A percentile compares a stretch with the other conserved stretches of the same genome.
phyloP scores from a whole-genome alignment of 1,140 invertebrate species.

The Callitettix versicolor region DNA sequence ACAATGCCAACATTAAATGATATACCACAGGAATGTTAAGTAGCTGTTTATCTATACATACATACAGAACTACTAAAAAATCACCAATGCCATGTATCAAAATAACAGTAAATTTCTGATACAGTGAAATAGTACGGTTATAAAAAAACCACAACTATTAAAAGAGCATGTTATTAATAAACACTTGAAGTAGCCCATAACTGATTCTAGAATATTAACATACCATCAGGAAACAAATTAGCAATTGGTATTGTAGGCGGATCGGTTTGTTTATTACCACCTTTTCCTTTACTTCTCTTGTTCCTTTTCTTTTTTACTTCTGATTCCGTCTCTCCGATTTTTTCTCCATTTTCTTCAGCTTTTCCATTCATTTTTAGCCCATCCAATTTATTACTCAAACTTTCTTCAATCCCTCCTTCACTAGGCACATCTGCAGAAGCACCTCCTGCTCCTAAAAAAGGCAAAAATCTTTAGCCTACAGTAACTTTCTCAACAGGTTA shows the following conservation, averaged over 20 bases:
- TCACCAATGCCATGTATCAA: no score
- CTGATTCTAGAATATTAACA: no score
- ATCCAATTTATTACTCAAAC: slow-evolving; percentile 8
- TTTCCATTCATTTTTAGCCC: slow-evolving; percentile 21
- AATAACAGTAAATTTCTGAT: no score
- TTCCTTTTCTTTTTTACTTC: slow-evolving; percentile 32
- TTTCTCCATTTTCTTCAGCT: slow-evolving; percentile 29
- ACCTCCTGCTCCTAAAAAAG: slow-evolving; percentile 33
- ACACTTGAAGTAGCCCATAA: no score
- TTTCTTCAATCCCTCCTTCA: slow-evolving; percentile 27
- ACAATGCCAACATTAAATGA: no score
- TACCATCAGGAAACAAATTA: slow-evolving; percentile 73
- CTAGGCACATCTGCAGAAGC: slow-evolving; percentile 35
- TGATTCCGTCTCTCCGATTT: slow-evolving; percentile 24
- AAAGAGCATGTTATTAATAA: no score
- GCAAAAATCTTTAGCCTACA: no score
- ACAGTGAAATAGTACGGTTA: no score
- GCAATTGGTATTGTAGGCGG: slow-evolving; percentile 79
- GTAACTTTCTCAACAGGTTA: not conserved
- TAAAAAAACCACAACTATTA: no score
- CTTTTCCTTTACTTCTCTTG: slow-evolving; percentile 36
- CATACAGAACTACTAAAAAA: no score
- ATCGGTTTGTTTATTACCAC: slow-evolving; percentile 53
- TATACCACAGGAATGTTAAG: no score
- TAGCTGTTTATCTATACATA: no score